Conservation (phyloP, 2,113 vertebrate genomes). For the Neotragus moschatus region DNA sequence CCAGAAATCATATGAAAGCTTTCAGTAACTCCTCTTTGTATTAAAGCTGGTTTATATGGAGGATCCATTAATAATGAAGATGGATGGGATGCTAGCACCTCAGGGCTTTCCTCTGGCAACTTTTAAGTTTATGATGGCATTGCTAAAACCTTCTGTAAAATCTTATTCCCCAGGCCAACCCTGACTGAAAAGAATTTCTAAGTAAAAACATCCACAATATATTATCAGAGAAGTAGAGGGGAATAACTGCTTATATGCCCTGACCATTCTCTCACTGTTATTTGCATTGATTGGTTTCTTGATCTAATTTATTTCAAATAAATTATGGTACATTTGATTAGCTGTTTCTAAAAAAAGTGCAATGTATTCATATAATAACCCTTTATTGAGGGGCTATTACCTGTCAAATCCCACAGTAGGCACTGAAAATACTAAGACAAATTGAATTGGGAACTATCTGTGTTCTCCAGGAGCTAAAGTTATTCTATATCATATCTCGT, state of each 20-base stretch:
- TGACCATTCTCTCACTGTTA: background rate
- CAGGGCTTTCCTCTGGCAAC: background rate
- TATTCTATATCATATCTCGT: background rate
- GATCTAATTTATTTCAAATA: conserved; percentile 1
- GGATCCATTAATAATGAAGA: background rate
- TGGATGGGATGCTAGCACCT: background rate
- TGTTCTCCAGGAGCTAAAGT: background rate
- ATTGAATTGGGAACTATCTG: background rate
- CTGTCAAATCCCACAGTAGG: background rate
- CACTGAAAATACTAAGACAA: background rate
- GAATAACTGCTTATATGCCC: background rate
- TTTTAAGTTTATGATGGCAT: background rate
- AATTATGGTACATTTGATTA: background rate
- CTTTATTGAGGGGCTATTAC: background rate
- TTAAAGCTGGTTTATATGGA: background rate
- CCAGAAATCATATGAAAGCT: background rate
- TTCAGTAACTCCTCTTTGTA: background rate
- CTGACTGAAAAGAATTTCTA: background rate
- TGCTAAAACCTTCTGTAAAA: background rate
- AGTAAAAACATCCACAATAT: background rate
- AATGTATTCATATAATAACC: background rate
- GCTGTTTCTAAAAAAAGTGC: background rate
- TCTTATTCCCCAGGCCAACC: background rate
- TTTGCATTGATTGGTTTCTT: background rate
- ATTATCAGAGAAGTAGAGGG: background rate